phyloP scores from a whole-genome alignment of 2,888 invertebrate genomes.

The Chloromyia formosa region DNA sequence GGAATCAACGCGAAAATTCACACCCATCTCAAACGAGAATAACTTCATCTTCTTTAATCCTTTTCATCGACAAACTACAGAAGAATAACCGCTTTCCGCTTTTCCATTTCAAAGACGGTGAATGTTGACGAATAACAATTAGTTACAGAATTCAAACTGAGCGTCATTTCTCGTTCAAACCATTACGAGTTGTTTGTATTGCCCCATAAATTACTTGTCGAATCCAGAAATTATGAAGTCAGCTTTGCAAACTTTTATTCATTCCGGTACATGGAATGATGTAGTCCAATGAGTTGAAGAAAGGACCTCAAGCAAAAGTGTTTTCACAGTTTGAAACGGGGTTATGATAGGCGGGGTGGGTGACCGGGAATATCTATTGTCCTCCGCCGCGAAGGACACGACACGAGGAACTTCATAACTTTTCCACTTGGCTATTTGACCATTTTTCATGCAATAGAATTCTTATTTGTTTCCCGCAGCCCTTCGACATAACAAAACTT shows the following conservation, averaged over 20 bases:
- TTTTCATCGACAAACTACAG: too few relatives aligned
- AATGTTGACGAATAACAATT: too few relatives aligned
- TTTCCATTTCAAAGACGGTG: too few relatives aligned
- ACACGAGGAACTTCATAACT: constrained; percentile 19
- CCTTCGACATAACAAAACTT: constrained; percentile 6
- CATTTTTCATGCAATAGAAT: constrained; percentile 11
- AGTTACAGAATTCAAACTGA: too few relatives aligned
- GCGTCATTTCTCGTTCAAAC: too few relatives aligned
- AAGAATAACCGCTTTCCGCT: too few relatives aligned
- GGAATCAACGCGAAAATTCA: too few relatives aligned
- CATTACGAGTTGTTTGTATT: not conserved
- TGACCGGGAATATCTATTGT: not conserved
- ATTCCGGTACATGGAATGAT: too few relatives aligned
- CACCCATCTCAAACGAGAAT: too few relatives aligned
- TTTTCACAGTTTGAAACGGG: not conserved
- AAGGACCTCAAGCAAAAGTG: not conserved
- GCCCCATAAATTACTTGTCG: constrained; percentile 25
- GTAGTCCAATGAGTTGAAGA: not conserved
- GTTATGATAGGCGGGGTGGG: not conserved
- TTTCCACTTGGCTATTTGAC: constrained; percentile 21
- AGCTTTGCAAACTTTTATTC: not conserved
- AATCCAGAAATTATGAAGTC: constrained; percentile 24
- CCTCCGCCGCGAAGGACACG: constrained; percentile 6
- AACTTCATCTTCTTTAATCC: too few relatives aligned
- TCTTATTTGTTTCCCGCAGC: not conserved